Percentiles rank a stretch among this genome's conserved stretches.
phyloP scores from a whole-genome alignment of 2,888 invertebrate species.

The Drepana falcataria region DNA sequence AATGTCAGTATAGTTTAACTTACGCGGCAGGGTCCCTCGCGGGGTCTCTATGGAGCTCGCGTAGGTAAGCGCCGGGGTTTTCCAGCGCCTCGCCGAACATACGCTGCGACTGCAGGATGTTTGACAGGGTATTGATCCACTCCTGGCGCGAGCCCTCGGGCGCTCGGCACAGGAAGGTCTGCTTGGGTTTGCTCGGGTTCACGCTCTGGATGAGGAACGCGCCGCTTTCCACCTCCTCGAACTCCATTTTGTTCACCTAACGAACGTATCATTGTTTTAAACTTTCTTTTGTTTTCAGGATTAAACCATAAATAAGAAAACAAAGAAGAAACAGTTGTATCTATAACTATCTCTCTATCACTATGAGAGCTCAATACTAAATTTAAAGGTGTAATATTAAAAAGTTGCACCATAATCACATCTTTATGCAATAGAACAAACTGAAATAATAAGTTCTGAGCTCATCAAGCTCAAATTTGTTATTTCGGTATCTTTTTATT shows the following conservation, averaged over 20 bases:
- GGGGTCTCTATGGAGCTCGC: constrained; percentile 52
- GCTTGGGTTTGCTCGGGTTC: constrained; percentile 86
- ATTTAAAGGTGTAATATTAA: no score
- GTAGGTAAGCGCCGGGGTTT: constrained; percentile 86
- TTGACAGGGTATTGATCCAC: constrained; percentile 91
- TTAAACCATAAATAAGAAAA: no score
- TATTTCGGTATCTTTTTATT: no score
- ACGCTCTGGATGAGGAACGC: constrained; percentile 81
- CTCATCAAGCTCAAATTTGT: no score
- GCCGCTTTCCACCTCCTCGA: constrained; percentile 79
- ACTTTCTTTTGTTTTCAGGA: no score
- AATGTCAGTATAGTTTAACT: constrained; percentile 31
- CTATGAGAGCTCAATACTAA: no score
- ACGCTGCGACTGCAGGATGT: constrained; percentile 94
- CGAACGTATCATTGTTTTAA: background rate
- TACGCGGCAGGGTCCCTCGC: constrained; percentile 53
- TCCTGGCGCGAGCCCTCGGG: constrained; percentile 85
- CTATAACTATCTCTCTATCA: no score
- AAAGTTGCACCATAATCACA: no score
- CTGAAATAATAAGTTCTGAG: no score
- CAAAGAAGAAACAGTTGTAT: no score
- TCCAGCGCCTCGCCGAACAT: constrained; percentile 96
- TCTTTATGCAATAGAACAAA: no score
- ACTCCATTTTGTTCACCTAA: constrained; percentile 97
- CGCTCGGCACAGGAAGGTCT: constrained; percentile 89